A percentile compares a stretch with the other conserved stretches of the same genome.
Conservation (phyloP, 2,113 vertebrate species). For the Nanorana parkeri region DNA sequence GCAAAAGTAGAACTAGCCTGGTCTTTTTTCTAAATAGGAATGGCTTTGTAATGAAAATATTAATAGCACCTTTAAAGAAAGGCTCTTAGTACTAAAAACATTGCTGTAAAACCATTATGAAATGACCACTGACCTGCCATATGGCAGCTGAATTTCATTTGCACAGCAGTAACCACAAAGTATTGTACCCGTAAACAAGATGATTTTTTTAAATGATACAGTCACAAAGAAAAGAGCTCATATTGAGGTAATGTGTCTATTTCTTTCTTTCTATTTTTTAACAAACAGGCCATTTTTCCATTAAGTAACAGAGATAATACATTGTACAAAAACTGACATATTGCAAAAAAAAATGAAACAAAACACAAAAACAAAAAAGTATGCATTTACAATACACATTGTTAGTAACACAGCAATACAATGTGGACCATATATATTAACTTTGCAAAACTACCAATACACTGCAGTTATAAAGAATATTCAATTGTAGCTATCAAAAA, state of each 20-base stretch:
- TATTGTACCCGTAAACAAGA: constrained; percentile 12
- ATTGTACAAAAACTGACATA: constrained; percentile 64
- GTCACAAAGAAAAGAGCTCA: constrained; percentile 44
- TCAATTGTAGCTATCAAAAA: no score
- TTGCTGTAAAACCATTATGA: constrained; percentile 1
- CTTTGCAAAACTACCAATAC: no score
- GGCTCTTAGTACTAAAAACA: not conserved
- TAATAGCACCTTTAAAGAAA: not conserved
- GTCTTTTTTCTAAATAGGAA: not conserved
- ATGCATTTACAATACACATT: constrained; percentile 28
- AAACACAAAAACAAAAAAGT: constrained; percentile 6
- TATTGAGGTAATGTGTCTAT: constrained; percentile 37
- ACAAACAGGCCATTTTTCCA: constrained; percentile 75
- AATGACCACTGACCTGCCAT: not conserved
- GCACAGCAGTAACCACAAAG: not conserved
- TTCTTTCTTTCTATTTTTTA: constrained; percentile 44
- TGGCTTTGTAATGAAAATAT: not conserved
- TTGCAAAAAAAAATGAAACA: constrained; percentile 69
- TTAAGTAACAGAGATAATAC: constrained; percentile 65
- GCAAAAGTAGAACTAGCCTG: not conserved
- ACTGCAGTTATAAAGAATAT: no score
- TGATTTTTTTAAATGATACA: not conserved
- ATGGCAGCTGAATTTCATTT: not conserved
- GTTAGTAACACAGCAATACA: constrained; percentile 43
- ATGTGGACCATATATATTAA: not conserved